These are phyloP conservation scores for Condylura cristata DNA, from an alignment of 2,113 vertebrate genomes.

Conservation along the genomic window DNA sequence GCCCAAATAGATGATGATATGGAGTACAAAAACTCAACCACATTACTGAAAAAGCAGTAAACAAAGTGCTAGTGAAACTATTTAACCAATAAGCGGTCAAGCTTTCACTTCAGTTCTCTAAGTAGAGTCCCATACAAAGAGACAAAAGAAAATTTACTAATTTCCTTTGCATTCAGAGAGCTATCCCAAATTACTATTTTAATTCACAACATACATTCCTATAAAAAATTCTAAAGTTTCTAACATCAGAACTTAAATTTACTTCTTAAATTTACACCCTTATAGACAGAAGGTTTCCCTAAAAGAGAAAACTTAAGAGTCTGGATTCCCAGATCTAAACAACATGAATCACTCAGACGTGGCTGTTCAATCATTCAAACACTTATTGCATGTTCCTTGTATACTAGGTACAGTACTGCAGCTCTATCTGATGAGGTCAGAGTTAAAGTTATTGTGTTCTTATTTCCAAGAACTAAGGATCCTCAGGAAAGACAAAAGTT, in stretches of 20 bases:
- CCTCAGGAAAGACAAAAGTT: neutral
- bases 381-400: neutral
- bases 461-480: neutral
- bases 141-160: neutral
- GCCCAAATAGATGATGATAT: neutral
- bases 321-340: slow-evolving; percentile 1
- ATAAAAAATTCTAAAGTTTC: neutral
- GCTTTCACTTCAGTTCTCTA: neutral
- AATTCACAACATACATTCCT: neutral
- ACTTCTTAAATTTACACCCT: neutral
- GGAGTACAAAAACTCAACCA: neutral
- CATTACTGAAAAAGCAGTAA: neutral
- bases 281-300: neutral
- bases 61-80: neutral
- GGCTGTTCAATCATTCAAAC: neutral
- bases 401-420: neutral
- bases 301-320: slow-evolving; percentile 38
- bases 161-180: neutral
- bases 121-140: neutral
- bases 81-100: slow-evolving; percentile 16
- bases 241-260: slow-evolving; percentile 16
- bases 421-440: neutral
- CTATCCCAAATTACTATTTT: neutral
- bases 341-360: neutral
- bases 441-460: neutral